phyloP scores from a whole-genome alignment of 1,140 invertebrate species.

The Aradophagus sp. region DNA sequence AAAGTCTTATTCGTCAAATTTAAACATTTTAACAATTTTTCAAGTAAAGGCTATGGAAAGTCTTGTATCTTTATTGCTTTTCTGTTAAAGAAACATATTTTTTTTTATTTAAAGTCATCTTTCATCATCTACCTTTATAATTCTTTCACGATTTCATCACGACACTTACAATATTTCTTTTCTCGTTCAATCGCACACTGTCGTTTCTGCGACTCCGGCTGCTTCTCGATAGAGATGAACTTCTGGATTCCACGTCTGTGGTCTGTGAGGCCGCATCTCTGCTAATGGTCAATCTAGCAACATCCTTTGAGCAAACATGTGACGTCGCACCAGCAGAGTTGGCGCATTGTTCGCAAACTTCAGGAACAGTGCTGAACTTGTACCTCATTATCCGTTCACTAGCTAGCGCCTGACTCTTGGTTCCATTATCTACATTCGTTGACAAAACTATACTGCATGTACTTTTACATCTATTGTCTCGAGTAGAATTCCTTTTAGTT shows the following conservation, averaged over 20 bases:
- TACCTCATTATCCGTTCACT: conserved; percentile 34
- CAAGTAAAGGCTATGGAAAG: no score
- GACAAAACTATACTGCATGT: conserved; percentile 82
- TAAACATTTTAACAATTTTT: no score
- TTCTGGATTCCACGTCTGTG: conserved; percentile 69
- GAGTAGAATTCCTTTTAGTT: conserved; percentile 62
- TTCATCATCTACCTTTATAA: no score
- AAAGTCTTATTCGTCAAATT: no score
- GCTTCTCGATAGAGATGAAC: conserved; percentile 53
- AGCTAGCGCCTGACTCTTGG: conserved; percentile 42
- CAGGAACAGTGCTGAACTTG: conserved; percentile 69
- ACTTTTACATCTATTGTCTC: conserved; percentile 77
- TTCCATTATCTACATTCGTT: conserved; percentile 60
- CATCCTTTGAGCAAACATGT: conserved; percentile 71
- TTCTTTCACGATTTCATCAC: background rate
- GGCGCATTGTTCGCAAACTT: conserved; percentile 69
- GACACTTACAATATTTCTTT: conserved; percentile 26
- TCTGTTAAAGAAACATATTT: no score
- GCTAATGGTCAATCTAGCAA: conserved; percentile 63
- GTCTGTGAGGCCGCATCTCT: conserved; percentile 77
- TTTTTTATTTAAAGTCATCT: no score
- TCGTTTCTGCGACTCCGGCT: conserved; percentile 54
- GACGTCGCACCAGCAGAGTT: conserved; percentile 63
- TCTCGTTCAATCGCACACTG: conserved; percentile 12
- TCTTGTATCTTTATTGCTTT: no score